phyloP scores from a whole-genome alignment of 2,113 vertebrate genomes.

The Aegotheles bennettii region DNA sequence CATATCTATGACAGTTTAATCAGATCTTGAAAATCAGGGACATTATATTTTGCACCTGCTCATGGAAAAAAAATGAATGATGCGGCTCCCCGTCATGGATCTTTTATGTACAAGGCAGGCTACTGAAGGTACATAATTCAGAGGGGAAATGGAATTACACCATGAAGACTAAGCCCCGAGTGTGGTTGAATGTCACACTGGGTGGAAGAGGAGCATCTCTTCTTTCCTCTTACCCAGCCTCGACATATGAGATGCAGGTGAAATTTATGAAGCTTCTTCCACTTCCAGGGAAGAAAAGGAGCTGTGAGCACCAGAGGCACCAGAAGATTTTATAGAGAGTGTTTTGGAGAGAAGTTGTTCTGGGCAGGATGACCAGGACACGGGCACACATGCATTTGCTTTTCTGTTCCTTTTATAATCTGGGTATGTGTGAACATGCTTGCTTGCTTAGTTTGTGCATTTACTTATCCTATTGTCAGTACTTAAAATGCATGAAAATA shows the following conservation, averaged over 20 bases:
- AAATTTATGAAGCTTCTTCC: slow-evolving; percentile 7
- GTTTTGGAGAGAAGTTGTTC: neutral
- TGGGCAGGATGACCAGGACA: neutral
- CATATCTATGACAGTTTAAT: slow-evolving; percentile 67
- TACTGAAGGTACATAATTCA: neutral
- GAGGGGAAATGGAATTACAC: neutral
- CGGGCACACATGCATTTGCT: neutral
- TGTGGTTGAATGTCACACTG: neutral
- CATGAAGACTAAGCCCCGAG: neutral
- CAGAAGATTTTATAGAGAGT: neutral
- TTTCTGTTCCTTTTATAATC: neutral
- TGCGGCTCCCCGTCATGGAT: neutral
- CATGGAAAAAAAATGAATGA: slow-evolving; percentile 1
- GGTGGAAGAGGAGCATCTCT: neutral
- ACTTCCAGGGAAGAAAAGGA: neutral
- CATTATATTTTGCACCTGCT: slow-evolving; percentile 65
- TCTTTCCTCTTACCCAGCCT: neutral
- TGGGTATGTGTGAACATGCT: neutral
- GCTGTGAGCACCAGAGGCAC: neutral
- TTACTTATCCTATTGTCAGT: neutral
- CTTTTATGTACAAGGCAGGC: slow-evolving; percentile 16
- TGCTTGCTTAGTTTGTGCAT: neutral
- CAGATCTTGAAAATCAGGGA: slow-evolving; percentile 65
- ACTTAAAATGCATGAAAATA: slow-evolving; percentile 32
- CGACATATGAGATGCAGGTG: neutral